Conservation (phyloP, 2,113 vertebrate species). For the Coptodon rendalli region DNA sequence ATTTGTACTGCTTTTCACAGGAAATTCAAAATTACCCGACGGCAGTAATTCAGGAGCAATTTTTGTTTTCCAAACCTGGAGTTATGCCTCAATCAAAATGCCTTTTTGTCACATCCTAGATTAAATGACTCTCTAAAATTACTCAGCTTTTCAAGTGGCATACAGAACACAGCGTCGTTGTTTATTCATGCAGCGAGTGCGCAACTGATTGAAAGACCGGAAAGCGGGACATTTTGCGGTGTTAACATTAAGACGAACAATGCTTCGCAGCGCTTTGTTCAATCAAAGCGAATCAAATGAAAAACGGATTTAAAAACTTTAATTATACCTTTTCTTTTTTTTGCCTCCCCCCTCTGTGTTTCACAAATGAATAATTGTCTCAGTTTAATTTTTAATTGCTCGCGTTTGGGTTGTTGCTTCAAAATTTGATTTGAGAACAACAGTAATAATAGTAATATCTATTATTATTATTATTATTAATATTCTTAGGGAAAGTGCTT, state of each 20-base stretch:
- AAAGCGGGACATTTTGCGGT: background rate
- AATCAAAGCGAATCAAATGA: background rate
- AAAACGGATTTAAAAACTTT: background rate
- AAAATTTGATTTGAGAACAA: background rate
- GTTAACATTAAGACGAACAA: background rate
- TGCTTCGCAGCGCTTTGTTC: background rate
- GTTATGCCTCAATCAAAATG: background rate
- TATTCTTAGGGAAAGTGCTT: background rate
- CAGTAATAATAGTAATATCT: background rate
- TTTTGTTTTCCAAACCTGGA: conserved; percentile 5
- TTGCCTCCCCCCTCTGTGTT: background rate
- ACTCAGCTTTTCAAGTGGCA: conserved; percentile 9
- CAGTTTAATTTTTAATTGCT: background rate
- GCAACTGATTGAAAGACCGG: background rate
- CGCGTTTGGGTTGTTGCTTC: background rate
- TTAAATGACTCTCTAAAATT: conserved; percentile 21
- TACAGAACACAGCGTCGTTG: background rate
- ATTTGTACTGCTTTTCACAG: background rate
- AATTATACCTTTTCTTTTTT: background rate
- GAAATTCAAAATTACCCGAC: background rate
- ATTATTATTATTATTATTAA: background rate
- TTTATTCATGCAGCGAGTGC: background rate
- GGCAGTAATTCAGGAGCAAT: background rate
- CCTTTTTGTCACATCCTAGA: conserved; percentile 2
- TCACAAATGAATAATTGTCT: background rate